phyloP scores from a whole-genome alignment of 1,140 invertebrate species.

The Drosophila orena region DNA sequence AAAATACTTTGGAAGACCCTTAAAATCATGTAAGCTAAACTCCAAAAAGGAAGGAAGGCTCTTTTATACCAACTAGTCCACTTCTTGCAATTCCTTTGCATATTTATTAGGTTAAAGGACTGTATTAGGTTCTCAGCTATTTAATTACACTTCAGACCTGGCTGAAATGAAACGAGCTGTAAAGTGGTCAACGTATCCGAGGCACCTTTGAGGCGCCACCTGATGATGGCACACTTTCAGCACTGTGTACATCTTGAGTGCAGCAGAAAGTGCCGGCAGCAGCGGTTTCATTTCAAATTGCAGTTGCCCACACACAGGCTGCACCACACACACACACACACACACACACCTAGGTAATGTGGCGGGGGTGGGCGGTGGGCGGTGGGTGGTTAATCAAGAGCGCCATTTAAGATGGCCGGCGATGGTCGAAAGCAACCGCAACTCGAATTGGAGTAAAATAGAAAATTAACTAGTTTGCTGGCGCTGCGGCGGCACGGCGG shows the following conservation, averaged over 20 bases:
- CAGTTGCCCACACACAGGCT: constrained; percentile 31
- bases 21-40: too few species aligned
- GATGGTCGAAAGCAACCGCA: constrained; percentile 63
- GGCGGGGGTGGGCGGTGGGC: constrained; percentile 14
- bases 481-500: constrained; percentile 18
- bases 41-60: too few species aligned
- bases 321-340: too few species aligned
- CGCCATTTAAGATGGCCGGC: constrained; percentile 55
- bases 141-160: neutral
- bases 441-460: constrained; percentile 84
- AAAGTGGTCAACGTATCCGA: constrained; percentile 4
- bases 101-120: too few species aligned
- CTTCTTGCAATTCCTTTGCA: too few species aligned
- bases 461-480: constrained; percentile 83
- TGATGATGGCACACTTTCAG: constrained; percentile 59
- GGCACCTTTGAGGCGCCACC: constrained; percentile 17
- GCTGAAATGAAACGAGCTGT: constrained; percentile 8
- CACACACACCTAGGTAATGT: neutral
- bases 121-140: too few species aligned
- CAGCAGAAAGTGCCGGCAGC: constrained; percentile 55
- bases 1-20: too few species aligned
- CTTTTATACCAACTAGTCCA: too few species aligned
- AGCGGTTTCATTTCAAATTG: constrained; percentile 66
- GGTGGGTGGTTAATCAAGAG: constrained; percentile 37
- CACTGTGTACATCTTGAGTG: constrained; percentile 16